Evolutionary conservation across 2,888 invertebrate species (phyloP).

Genomic region (Stramonita haemastoma): DNA sequence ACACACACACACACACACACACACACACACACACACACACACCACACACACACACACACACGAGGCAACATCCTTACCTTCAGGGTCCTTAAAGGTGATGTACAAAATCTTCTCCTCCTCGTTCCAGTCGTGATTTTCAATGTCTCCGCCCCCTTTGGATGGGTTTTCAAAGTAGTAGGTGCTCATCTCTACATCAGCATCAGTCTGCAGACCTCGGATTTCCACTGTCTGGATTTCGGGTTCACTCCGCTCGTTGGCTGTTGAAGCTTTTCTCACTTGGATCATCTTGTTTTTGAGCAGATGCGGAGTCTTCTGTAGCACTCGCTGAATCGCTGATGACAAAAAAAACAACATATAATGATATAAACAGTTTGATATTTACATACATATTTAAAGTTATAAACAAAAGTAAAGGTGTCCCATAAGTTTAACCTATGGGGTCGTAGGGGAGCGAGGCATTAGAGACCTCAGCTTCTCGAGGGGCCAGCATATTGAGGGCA

Average conservation of each 20-base stretch:
- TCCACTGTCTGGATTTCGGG: constrained; percentile 14
- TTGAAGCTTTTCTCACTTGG: background rate
- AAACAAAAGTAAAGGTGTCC: too few relatives aligned
- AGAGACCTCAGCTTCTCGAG: too few relatives aligned
- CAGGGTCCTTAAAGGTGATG: constrained; percentile 34
- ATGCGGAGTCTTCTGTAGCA: background rate
- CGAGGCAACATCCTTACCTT: constrained; percentile 12
- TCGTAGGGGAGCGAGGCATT: too few relatives aligned
- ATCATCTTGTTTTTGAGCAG: constrained; percentile 24
- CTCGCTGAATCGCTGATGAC: constrained; percentile 1
- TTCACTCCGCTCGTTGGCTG: background rate
- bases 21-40: too few relatives aligned
- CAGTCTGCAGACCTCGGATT: constrained; percentile 27
- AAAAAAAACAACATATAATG: background rate
- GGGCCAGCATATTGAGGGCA: too few relatives aligned
- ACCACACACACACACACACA: too few relatives aligned
- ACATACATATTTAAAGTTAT: too few relatives aligned
- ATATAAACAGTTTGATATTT: too few relatives aligned
- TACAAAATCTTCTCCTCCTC: constrained; percentile 28
- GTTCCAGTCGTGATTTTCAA: constrained; percentile 16
- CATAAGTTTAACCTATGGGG: too few relatives aligned
- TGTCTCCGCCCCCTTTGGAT: constrained; percentile 32
- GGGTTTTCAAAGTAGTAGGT: constrained; percentile 39
- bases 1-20: too few relatives aligned
- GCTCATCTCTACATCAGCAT: constrained; percentile 6